Evolutionary conservation across 1,140 invertebrate species (phyloP), one percentile per base, ranked within the genome.

Genomic region (Drosophila bocki): DNA sequence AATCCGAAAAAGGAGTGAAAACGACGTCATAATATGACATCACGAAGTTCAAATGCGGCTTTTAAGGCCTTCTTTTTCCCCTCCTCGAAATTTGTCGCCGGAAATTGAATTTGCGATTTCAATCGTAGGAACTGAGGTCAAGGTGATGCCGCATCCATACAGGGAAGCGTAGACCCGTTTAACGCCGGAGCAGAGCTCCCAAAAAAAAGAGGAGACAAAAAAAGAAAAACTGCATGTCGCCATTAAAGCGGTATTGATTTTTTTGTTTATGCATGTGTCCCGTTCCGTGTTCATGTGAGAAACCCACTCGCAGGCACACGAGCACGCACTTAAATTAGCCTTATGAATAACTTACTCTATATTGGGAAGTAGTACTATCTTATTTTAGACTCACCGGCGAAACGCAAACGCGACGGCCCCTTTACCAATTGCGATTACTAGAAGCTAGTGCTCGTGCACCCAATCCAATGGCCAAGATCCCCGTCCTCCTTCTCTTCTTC

Each of bases 221-320:
- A 6, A 13, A 35, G 29, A 19, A 33, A 13, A 69, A 68, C 47
- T 70, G 62, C 67, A 70, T 70, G 32, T 53, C 35, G 62, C 53
- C 33, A 35, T 12, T n/a, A 54, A 45, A 67, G 48, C 63, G 67
- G 26, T 70, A 70, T 70, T 70, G 67, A 70, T 70, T 70, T 70
- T 69, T 70, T 70, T 70, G 63, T 70, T 70, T 56, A 33, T 70
- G 39, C 48, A 68, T 65, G 62, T 39, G 53, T 39, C 35, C 53
- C 53, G 35, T 17, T 19, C 57, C 39, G 62, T 42, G 39, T 62
- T 44, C 39, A 65, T 42, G 58, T 63, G 57, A 65, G 62, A 22
- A 33, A 65, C 26, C 39, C 29, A 26, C 15, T 19, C 29, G 35
- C 35, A 42, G 35, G 15, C 35, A 57, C 53, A 39, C 53, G 19